Base-by-base conservation (phyloP, 2,113 vertebrate species). In the Morone chrysops region DNA sequence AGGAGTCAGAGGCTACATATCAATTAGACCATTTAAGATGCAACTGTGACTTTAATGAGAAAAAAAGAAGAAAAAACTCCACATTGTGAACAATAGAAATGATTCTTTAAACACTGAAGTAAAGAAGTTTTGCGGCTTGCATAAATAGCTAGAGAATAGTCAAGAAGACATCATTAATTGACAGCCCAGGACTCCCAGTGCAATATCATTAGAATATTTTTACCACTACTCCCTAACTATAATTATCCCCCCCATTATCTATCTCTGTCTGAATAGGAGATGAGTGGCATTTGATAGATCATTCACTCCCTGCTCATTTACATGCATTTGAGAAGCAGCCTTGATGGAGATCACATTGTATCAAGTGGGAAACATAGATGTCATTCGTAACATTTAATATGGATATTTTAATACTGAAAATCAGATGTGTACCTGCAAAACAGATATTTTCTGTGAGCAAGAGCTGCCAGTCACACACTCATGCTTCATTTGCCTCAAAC, bases 281-380 rank as follows among this genome's bases (percentile, higher is more conserved):
- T 89, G 88, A 91, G 87, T 92, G 91, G 90, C 92, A 93, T 90
- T 89, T 90, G 90, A 93, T 93, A 84, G 86, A 92, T 92, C 90
- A 85, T 87, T 93, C 88, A 90, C 84, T 89, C 84, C 66, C 62
- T 10, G 78, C 90, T 92, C 88, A 92, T 91, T 92, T 88, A 85
- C 87, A 91, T 92, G 87, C 78, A 86, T 89, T 81, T 85, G 75
- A 88, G 85, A 63, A 84, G 80, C 75, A 67, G 84, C 78, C 89
- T 80, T 86, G 88, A 90, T 56, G 78, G 83, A 75, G 80, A 89
- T 80, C 81, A 53, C 72, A 68, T 80, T 79, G 62, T 61, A 88
- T 83, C 56, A 83, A 85, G 60, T 77, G 81, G 68, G 68, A 85
- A 77, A 66, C 70, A 62, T 63, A 38, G 61, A 63, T 81, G 75